Evolutionary conservation across 2,113 vertebrate genomes (phyloP).

Genomic region (Tetrax tetrax): DNA sequence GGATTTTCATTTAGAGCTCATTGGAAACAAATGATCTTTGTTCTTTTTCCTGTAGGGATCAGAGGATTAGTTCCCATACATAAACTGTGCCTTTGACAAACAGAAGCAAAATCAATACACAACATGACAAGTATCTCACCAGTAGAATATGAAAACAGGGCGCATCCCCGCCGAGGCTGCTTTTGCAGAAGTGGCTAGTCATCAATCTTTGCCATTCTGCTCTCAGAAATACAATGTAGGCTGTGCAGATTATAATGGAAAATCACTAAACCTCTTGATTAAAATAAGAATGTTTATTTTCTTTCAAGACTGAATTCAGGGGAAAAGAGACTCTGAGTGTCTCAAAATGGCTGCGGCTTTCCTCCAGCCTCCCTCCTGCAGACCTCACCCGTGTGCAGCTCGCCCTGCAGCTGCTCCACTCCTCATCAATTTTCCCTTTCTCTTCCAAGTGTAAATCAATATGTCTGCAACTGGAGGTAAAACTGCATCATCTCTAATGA

Average conservation of each 20-base stretch:
- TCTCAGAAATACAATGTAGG: not conserved
- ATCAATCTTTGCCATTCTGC: not conserved
- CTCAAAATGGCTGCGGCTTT: constrained; percentile 35
- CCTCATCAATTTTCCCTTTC: not conserved
- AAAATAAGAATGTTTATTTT: not conserved
- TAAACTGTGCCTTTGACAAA: constrained; percentile 19
- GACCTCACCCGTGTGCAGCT: not conserved
- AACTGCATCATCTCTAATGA: constrained; percentile 1
- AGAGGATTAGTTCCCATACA: not conserved
- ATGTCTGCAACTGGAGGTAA: not conserved
- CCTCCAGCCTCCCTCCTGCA: not conserved
- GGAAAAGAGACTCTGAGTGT: not conserved
- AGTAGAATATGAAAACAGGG: not conserved
- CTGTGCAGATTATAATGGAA: not conserved
- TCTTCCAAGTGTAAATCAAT: not conserved
- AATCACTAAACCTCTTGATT: not conserved
- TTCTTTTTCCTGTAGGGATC: constrained; percentile 27
- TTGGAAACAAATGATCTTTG: constrained; percentile 13
- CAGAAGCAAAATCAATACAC: constrained; percentile 3
- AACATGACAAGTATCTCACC: not conserved
- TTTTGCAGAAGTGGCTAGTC: not conserved
- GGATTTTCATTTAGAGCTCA: constrained; percentile 33
- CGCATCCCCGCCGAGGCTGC: not conserved
- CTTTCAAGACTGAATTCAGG: not conserved
- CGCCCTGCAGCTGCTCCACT: not conserved